Evolutionary conservation across 2,888 invertebrate genomes (phyloP).

Genomic region (Anarsia innoxiella): DNA sequence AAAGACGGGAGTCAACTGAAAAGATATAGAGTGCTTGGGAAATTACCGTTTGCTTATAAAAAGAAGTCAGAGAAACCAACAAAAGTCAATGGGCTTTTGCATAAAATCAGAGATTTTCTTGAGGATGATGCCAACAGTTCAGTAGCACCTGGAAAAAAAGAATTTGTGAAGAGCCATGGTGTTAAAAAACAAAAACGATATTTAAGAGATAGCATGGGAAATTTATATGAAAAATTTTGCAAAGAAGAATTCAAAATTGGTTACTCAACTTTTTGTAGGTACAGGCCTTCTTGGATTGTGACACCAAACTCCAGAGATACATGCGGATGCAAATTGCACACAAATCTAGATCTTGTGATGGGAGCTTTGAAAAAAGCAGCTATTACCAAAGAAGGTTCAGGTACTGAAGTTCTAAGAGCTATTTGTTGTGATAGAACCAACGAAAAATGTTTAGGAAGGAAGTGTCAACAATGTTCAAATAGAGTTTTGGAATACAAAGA

Average conservation of each 20-base stretch:
- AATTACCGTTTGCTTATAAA: no score
- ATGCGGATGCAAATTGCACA: background rate
- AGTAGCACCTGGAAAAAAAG: conserved; percentile 3
- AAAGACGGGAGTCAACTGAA: no score
- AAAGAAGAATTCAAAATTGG: background rate
- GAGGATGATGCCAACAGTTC: conserved; percentile 1
- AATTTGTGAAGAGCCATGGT: background rate
- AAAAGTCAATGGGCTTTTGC: no score
- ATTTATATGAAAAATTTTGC: background rate
- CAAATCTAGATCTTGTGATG: background rate
- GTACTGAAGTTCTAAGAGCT: background rate
- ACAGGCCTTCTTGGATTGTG: background rate
- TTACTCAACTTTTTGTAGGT: background rate
- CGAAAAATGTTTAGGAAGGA: background rate
- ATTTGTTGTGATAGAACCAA: conserved; percentile 1
- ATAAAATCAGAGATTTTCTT: background rate
- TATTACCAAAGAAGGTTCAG: background rate
- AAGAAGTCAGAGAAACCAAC: no score
- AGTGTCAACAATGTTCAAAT: background rate
- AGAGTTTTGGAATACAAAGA: background rate
- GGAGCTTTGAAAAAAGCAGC: background rate
- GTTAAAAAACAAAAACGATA: conserved; percentile 4
- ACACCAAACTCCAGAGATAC: background rate
- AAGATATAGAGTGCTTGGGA: no score
- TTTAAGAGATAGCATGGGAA: background rate